Conservation (phyloP, 1,140 invertebrate species). For the Cylas formicarius region DNA sequence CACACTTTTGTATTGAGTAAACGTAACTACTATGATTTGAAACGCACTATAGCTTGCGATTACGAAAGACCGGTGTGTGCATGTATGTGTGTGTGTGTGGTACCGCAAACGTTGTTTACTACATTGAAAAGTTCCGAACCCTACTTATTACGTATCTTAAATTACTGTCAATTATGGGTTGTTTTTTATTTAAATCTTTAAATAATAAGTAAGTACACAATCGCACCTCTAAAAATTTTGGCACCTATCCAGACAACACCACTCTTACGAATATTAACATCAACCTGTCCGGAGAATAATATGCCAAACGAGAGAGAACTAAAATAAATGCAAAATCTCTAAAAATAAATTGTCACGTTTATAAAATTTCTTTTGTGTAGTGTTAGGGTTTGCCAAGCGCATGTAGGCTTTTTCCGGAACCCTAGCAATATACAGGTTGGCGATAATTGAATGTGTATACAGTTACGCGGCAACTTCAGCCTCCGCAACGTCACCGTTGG, state of each 20-base stretch:
- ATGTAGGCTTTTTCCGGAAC: conserved; percentile 13
- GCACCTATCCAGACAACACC: conserved; percentile 19
- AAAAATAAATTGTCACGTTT: conserved; percentile 29
- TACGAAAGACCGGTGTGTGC: too few relatives aligned
- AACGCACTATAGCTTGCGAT: too few relatives aligned
- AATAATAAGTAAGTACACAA: conserved; percentile 37
- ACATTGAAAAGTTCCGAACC: too few relatives aligned
- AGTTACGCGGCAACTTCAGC: conserved; percentile 59
- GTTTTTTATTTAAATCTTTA: too few relatives aligned
- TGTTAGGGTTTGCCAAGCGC: conserved; percentile 24
- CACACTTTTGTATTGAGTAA: conserved; percentile 28
- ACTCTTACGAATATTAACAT: conserved; percentile 25
- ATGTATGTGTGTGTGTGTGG: too few relatives aligned
- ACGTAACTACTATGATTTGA: too few relatives aligned
- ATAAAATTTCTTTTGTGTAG: conserved; percentile 16
- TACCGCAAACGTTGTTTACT: too few relatives aligned
- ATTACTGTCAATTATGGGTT: too few relatives aligned
- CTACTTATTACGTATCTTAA: too few relatives aligned
- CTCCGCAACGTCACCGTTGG: conserved; percentile 42
- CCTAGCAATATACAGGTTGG: conserved; percentile 33
- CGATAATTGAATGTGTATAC: conserved; percentile 10
- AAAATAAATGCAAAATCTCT: conserved; percentile 38
- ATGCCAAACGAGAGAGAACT: conserved; percentile 29
- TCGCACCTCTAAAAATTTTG: conserved; percentile 29
- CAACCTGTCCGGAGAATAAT: conserved; percentile 9